A percentile compares a stretch with the other conserved stretches of the same genome.
phyloP scores from a whole-genome alignment of 2,113 vertebrate species.

The Micromys minutus region DNA sequence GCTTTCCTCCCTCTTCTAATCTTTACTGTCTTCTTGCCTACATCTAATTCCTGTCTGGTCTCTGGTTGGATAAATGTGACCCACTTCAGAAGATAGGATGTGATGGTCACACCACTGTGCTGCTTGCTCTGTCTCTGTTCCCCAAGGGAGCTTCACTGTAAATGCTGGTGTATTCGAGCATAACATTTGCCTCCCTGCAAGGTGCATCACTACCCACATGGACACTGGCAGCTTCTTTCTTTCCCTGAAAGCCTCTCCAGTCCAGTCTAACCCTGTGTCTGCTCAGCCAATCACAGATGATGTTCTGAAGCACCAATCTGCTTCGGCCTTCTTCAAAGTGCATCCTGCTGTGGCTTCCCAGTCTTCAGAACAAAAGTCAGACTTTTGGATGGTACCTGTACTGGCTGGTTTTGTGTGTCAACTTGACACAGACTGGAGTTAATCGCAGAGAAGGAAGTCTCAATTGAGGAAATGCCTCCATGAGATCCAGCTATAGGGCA shows the following conservation, averaged over 20 bases:
- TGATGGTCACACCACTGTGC: not conserved
- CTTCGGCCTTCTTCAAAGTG: not conserved
- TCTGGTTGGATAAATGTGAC: not conserved
- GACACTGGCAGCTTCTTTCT: not conserved
- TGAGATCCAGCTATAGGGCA: no score
- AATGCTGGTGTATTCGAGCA: no score
- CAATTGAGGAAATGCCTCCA: no score
- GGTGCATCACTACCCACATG: not conserved
- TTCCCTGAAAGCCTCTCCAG: not conserved
- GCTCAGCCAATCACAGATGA: not conserved
- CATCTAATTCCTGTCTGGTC: not conserved
- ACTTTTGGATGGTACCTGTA: not conserved
- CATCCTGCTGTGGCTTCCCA: not conserved
- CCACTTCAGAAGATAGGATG: not conserved
- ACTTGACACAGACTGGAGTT: no score
- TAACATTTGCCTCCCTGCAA: not conserved
- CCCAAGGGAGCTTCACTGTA: not conserved
- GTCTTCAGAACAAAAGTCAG: not conserved
- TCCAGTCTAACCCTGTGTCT: not conserved
- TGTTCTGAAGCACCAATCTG: not conserved
- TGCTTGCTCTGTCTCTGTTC: not conserved
- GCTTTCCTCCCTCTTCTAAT: fast-evolving
- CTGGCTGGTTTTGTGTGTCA: no score
- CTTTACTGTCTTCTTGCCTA: not conserved
- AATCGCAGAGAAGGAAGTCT: no score